Evolutionary conservation across 2,113 vertebrate genomes (phyloP), one percentile per base, ranked within the genome.

Genomic region (Plotosus lineatus): DNA sequence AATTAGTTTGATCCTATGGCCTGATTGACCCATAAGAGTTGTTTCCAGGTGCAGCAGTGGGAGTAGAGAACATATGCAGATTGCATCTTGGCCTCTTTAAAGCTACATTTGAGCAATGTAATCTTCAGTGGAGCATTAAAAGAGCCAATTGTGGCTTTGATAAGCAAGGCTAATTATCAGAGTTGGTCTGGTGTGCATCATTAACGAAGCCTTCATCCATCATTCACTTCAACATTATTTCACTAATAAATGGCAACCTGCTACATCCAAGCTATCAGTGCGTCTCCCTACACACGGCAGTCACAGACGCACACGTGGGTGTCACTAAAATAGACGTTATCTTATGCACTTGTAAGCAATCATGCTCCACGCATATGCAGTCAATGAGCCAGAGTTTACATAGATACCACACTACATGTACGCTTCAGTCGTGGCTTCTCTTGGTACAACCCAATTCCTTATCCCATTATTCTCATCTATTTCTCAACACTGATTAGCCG

Each of bases 91-190:
- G 69, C 38, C 75, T 68, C 51, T 80, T 86, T 83, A 83, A 79
- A 38, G 48, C 69, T 83, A 58, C 73, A 68, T 60, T 75, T 83
- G 48, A 77, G 38, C 60, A 26, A 44, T 74, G 71, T 42, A 82
- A 81, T 63, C 65, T 76, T 78, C 73, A 80, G 84, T 82, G 81
- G 51, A 58, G 75, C 69, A 78, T 83, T 85, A 83, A 71, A 55
- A 78, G 46, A 53, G 72, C 77, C 75, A 80, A 81, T 76, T n/a
- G 26, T 75, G 42, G 9, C 66, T 63, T 83, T 85, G 84, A 90
- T 84, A 85, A 86, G 83, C 79, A 53, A 2, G 33, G 79, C 79
- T 87, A 88, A 90, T 88, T 84, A 87, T 63, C 79, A 63, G 55
- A 73, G 38, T 50, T 56, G 63, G 81, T 76, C 71, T 60, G 63